These are phyloP conservation scores for Rhegmatorhina hoffmannsi DNA, from an alignment of 2,113 vertebrate species.

Conservation along the genomic window DNA sequence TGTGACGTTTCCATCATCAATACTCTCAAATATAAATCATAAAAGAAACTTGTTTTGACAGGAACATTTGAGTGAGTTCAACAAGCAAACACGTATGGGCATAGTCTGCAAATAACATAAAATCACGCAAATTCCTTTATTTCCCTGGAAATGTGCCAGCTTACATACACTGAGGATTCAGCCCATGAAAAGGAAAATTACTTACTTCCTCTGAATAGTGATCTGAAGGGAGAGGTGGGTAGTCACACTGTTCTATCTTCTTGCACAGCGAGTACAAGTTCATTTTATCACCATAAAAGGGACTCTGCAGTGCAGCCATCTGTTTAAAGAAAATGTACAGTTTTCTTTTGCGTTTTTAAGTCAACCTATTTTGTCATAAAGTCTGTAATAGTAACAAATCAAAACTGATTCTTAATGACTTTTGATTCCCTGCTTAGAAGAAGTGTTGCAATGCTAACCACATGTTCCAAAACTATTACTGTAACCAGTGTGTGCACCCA, in stretches of 20 bases:
- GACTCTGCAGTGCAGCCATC: conserved; percentile 99
- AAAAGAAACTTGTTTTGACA: conserved; percentile 3
- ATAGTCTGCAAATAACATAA: conserved; percentile 1
- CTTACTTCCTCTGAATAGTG: conserved; percentile 97
- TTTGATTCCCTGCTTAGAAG: background rate
- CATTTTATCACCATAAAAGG: conserved; percentile 99
- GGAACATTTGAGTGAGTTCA: conserved; percentile 8
- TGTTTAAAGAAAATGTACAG: conserved; percentile 59
- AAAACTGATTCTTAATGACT: background rate
- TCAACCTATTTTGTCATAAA: background rate
- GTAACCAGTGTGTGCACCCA: background rate
- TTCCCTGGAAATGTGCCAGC: background rate
- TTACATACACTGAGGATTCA: background rate
- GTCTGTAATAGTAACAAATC: background rate
- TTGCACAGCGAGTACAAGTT: conserved; percentile 98
- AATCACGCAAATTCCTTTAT: background rate
- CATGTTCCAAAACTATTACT: background rate
- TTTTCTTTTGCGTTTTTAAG: background rate
- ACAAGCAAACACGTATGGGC: background rate
- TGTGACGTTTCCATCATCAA: background rate
- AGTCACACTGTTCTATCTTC: conserved; percentile 99
- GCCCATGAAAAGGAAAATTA: background rate
- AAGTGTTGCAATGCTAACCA: background rate
- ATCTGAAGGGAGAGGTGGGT: conserved; percentile 97
- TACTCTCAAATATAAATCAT: background rate